Base-by-base conservation (phyloP, 2,888 invertebrate genomes). In the Axea sp. region DNA sequence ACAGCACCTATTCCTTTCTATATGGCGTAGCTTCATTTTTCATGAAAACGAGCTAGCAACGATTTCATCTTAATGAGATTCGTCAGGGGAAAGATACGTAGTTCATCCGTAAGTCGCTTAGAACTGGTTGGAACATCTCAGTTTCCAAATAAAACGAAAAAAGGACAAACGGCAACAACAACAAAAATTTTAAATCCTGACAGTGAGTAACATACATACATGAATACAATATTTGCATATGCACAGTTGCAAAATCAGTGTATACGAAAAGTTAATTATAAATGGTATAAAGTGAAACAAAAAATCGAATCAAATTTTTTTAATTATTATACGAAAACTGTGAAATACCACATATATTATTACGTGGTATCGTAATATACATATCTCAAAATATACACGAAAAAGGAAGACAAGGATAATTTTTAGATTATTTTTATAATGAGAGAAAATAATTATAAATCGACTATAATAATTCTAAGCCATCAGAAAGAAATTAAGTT, bases 11-110 rank as follows among this genome's bases (percentile, higher is more conserved):
- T 57, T 71, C 71, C 31, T 64, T 59, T 72, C 47, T 64, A 64
- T 57, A 45, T 43, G 35, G 62, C 57, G 35, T 12, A 24, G 57
- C 51, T 39, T 64, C 35, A 72, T 72, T 72, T 64, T 72, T 72
- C 72, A 64, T 72, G 72, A 59, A 72, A 72, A 72, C 57, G 64
- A 72, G 72, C 51, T 39, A 35, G 57, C 64, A 43, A 64, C 72
- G 72, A 72, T 72, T 72, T 72, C 72, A 72, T 72, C 72, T 72
- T 72, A 72, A 72, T 72, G 72, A 72, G 65, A 72, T 72, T 65
- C 59, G 51, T 64, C 65, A 72, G 45, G 43, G 8, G 37, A 59
- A 65, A 65, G 72, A 72, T 72, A 72, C 68, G 64, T 47, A 59
- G 73, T 64, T 73, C 68, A 68, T 68, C 64, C 51, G 51, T 39